Base-by-base conservation (phyloP, 2,113 vertebrate species). In the Psittacara wagleri region DNA sequence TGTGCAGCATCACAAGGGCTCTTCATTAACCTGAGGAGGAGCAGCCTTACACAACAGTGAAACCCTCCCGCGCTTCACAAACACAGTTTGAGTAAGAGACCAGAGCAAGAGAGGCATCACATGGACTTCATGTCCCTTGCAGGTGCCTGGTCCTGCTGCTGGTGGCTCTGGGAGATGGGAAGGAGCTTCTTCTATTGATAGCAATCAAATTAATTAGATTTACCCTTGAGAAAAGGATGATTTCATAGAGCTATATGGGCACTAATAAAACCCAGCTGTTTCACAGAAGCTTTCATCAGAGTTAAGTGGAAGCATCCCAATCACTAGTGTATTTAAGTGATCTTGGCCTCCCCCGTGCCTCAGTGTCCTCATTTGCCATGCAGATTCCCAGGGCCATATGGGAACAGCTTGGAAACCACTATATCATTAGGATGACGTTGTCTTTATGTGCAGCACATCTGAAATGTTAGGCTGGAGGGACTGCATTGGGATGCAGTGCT, bases 1-100 rank as follows among this genome's bases (percentile, higher is more conserved):
- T 92, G 64, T 75, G 46, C 35, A 25, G 72, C 66, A 72, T 79
- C 76, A 89, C 41, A 84, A 72, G 39, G 76, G 52, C 66, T 90
- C 61, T 93, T 96, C 91, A 64, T 86, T 95, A 92, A 86, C 27
- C 64, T 31, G 46, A 94, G 68, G 82, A 93, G 82, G 67, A 67
- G 39, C 17, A 39, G 49, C 2, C 1, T 66, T 48, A 75, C 43
- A 59, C 2, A 22, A 54, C 11, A n/a, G 72, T 68, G 68, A 75
- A 88, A 76, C 37, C 22, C 6, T 39, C 39, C 0, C 0, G 15
- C 31, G 7, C 63, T 52, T 90, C 89, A 80, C 74, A 94, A 96
- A 96, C 90, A 84, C 51, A 24, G 84, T 87, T 84, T 93, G 25
- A 70, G 27, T 33, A 59, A 82, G 51, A 67, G 12, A 64, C 4